phyloP scores from a whole-genome alignment of 2,113 vertebrate species.

The Pipra filicauda region DNA sequence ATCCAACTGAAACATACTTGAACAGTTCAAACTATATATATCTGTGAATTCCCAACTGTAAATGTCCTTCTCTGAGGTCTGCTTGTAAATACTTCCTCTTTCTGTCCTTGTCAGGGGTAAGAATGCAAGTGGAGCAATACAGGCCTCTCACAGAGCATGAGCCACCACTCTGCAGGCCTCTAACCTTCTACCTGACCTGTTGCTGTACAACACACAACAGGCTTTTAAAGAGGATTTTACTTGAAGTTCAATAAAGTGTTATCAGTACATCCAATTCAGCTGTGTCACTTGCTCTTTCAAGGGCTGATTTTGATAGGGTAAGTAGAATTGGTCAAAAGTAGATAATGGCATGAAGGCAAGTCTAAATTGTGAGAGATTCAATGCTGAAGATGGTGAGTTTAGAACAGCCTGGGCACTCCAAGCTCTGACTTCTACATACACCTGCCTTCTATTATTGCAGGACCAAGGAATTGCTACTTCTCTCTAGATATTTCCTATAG shows the following conservation, averaged over 20 bases:
- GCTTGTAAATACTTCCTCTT: constrained; percentile 71
- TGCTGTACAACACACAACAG: not conserved
- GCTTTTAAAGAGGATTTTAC: constrained; percentile 39
- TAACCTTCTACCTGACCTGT: not conserved
- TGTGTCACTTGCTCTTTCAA: not conserved
- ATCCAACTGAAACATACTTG: constrained; percentile 74
- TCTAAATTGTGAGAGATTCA: not conserved
- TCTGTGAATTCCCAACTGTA: constrained; percentile 64
- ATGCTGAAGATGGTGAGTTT: not conserved
- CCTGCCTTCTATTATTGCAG: not conserved
- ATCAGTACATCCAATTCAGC: not conserved
- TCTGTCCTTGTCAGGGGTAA: not conserved
- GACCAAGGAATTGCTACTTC: not conserved
- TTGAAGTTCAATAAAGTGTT: constrained; percentile 56
- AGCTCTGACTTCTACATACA: not conserved
- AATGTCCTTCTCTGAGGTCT: not conserved
- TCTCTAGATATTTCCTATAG: not conserved
- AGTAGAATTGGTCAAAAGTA: not conserved
- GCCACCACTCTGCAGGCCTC: not conserved
- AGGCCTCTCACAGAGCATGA: not conserved
- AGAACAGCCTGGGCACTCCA: not conserved
- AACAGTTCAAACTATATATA: constrained; percentile 69
- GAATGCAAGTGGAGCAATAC: not conserved
- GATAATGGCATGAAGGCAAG: not conserved
- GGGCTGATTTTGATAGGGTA: not conserved